These are phyloP conservation scores for Porites divaricata DNA, from an alignment of 92 coral and sea anemone species.

Conservation along the genomic window DNA sequence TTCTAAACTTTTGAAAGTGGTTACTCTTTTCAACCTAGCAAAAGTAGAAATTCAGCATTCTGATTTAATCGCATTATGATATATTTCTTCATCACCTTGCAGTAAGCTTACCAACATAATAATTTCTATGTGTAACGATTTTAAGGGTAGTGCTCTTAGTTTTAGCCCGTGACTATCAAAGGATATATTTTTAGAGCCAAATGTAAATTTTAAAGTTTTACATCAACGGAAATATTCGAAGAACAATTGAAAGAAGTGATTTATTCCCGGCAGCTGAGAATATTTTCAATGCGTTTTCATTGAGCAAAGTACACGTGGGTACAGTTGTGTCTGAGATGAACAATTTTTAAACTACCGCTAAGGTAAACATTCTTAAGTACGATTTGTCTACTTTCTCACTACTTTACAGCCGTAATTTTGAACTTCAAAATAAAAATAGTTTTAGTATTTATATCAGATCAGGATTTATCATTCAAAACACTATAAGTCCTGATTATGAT, in stretches of 20 bases:
- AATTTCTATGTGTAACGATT: not conserved
- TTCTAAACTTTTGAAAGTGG: not conserved
- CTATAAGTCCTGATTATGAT: not conserved
- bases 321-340: too few species aligned
- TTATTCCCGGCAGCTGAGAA: not conserved
- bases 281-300: not conserved
- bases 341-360: too few species aligned
- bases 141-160: not conserved
- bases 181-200: not conserved
- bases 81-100: not conserved
- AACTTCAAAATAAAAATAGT: too few species aligned
- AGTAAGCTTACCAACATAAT: not conserved
- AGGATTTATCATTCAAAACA: not conserved
- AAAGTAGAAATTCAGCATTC: constrained; percentile 14
- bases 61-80: not conserved
- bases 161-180: not conserved
- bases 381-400: too few species aligned
- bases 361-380: not conserved
- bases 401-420: too few species aligned
- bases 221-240: not conserved
- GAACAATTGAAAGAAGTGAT: not conserved
- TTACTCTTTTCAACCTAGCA: not conserved
- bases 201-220: not conserved
- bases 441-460: too few species aligned
- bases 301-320: not conserved